A percentile compares a stretch with the other conserved stretches of the same genome.
phyloP scores from a whole-genome alignment of 2,888 invertebrate species.

The Miltochrista miniata region DNA sequence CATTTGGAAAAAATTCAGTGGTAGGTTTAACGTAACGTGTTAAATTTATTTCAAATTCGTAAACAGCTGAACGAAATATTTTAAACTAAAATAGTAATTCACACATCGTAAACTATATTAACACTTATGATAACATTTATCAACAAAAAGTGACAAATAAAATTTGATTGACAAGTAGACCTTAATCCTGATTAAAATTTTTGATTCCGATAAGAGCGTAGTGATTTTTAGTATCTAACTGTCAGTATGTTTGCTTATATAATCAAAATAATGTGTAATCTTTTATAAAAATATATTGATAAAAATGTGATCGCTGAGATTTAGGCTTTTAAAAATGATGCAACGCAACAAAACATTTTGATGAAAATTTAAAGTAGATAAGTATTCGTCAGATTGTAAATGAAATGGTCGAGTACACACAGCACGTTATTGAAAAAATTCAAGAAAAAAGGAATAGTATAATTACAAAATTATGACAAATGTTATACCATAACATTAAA shows the following conservation, averaged over 20 bases:
- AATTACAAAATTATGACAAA: too few relatives aligned
- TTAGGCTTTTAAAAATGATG: not conserved
- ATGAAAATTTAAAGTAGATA: too few relatives aligned
- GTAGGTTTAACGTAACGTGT: too few relatives aligned
- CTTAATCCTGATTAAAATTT: constrained; percentile 12
- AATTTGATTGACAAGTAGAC: constrained; percentile 23
- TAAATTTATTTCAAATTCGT: too few relatives aligned
- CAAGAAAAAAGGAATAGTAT: too few relatives aligned
- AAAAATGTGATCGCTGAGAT: not conserved
- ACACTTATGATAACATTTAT: constrained; percentile 7
- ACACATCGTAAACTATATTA: not conserved
- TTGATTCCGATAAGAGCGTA: constrained; percentile 26
- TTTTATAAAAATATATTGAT: not conserved
- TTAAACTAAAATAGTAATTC: not conserved
- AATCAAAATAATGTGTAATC: not conserved
- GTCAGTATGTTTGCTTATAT: not conserved
- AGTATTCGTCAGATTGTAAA: too few relatives aligned
- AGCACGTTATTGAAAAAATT: too few relatives aligned
- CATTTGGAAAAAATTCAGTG: too few relatives aligned
- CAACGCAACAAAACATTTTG: too few relatives aligned
- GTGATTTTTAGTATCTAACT: constrained; percentile 5
- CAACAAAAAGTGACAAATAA: constrained; percentile 7
- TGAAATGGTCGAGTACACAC: too few relatives aligned
- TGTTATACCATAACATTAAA: too few relatives aligned
- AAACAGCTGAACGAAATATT: too few relatives aligned